Evolutionary conservation across 2,113 vertebrate genomes (phyloP).

Genomic region (Chionis minor): DNA sequence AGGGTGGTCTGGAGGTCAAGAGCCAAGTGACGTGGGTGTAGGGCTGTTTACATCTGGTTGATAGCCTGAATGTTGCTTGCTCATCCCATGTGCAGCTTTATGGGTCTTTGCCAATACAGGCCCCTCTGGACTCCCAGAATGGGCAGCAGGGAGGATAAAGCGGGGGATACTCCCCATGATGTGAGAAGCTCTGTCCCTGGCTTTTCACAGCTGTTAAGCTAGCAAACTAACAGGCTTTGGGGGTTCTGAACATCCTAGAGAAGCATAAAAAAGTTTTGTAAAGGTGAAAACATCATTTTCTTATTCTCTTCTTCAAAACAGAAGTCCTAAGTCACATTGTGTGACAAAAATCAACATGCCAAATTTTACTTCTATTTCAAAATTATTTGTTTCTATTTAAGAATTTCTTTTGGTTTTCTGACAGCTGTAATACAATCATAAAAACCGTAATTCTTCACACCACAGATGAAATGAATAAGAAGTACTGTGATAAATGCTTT

Average conservation of each 20-base stretch:
- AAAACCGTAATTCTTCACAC: background rate
- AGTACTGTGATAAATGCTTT: background rate
- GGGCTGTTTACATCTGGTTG: fast-evolving
- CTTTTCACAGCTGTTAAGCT: background rate
- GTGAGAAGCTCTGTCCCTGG: background rate
- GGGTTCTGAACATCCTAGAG: background rate
- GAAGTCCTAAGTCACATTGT: background rate
- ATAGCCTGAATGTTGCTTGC: background rate
- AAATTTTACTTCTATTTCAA: background rate
- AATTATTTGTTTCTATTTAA: background rate
- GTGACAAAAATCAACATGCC: background rate
- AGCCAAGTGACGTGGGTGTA: background rate
- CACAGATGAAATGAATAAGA: background rate
- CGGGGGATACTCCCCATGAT: background rate
- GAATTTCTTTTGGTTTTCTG: background rate
- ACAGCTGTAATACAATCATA: background rate
- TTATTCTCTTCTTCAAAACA: background rate
- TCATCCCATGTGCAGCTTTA: background rate
- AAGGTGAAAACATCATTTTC: background rate
- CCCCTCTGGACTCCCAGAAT: background rate
- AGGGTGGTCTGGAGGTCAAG: background rate
- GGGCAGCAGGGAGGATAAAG: background rate
- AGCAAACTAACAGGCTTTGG: background rate
- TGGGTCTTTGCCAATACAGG: background rate
- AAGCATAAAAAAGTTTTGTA: background rate